Evolutionary conservation across 2,797 vertebrate genomes (phyloP).

Genomic region (Galaxias olidus): DNA sequence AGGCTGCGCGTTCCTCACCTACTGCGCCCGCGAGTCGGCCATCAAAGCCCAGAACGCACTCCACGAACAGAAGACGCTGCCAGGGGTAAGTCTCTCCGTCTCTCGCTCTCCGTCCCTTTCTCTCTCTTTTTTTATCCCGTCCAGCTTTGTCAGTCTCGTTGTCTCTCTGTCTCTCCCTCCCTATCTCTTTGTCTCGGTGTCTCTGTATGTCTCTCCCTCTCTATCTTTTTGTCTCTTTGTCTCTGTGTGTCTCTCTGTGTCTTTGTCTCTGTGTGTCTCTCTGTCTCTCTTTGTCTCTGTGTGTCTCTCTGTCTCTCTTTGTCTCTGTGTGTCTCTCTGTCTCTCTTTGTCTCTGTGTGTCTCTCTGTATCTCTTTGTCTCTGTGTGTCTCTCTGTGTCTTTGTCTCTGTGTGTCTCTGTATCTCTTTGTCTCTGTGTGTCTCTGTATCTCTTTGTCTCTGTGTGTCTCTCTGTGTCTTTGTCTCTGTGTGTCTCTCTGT

Average conservation of each 20-base stretch:
- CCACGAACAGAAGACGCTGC: slow-evolving; percentile 97
- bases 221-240: background rate
- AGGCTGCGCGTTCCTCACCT: slow-evolving; percentile 98
- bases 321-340: no score
- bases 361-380: slow-evolving; percentile 61
- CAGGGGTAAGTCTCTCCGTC: slow-evolving; percentile 87
- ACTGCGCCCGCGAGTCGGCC: slow-evolving; percentile 97
- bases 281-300: background rate
- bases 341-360: background rate
- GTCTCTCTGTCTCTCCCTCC: background rate
- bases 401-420: background rate
- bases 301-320: no score
- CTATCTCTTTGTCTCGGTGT: background rate
- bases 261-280: no score
- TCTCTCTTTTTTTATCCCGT: background rate
- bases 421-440: background rate
- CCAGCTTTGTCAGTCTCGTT: background rate
- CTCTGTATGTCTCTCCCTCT: no score
- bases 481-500: background rate
- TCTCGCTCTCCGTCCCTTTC: background rate
- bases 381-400: background rate
- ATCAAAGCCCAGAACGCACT: slow-evolving; percentile 99
- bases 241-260: no score
- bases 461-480: slow-evolving; percentile 66
- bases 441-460: background rate